Conservation (phyloP, 1,140 invertebrate species). For the Bombus waltoni region DNA sequence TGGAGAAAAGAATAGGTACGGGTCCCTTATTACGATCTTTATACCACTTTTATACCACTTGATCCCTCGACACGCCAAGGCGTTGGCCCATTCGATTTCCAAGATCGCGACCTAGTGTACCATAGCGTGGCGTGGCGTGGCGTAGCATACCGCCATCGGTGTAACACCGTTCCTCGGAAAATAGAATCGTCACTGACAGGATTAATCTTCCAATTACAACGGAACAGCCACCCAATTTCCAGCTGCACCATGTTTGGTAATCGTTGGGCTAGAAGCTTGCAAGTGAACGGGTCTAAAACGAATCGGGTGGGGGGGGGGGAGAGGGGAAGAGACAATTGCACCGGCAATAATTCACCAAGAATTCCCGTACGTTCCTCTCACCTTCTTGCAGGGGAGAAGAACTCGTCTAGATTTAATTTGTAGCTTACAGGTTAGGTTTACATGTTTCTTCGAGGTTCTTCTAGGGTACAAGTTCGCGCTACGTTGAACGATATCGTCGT, state of each 20-base stretch:
- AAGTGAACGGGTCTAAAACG: conserved; percentile 25
- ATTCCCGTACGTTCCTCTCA: background rate
- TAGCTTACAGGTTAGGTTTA: background rate
- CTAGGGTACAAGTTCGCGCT: too few species aligned
- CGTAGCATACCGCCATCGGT: background rate
- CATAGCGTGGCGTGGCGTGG: background rate
- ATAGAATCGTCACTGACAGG: conserved; percentile 38
- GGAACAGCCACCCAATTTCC: conserved; percentile 46
- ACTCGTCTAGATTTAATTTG: too few species aligned
- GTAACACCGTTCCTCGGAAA: background rate
- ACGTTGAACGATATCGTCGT: too few species aligned
- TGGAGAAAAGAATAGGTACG: background rate
- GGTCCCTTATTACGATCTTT: conserved; percentile 17
- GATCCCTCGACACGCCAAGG: conserved; percentile 6
- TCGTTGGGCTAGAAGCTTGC: conserved; percentile 4
- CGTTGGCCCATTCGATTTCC: background rate
- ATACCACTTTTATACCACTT: conserved; percentile 26
- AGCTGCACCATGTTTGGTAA: conserved; percentile 14
- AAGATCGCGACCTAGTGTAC: background rate
- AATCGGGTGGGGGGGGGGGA: background rate
- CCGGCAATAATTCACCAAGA: conserved; percentile 9
- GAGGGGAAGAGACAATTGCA: background rate
- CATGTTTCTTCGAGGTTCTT: too few species aligned
- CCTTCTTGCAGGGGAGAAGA: background rate
- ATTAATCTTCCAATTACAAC: conserved; percentile 53